These are phyloP conservation scores for Thecocarcelia acutangulata DNA, from an alignment of 2,888 invertebrate genomes.

Conservation along the genomic window DNA sequence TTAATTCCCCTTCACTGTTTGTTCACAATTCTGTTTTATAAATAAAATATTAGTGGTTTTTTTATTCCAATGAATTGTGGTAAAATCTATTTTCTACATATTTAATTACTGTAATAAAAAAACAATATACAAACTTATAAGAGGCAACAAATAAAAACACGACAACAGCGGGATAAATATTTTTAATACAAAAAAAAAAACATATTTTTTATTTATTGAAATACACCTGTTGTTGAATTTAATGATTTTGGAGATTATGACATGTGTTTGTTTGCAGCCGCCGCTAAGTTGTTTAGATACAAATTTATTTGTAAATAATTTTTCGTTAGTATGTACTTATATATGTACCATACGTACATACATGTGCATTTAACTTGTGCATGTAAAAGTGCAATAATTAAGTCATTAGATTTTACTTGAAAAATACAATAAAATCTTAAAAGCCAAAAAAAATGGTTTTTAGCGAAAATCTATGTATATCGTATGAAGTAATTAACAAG, in stretches of 20 bases:
- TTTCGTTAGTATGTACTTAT: too few species aligned
- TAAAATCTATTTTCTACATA: slow-evolving; percentile 49
- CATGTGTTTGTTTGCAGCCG: slow-evolving; percentile 1
- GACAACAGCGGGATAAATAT: slow-evolving; percentile 25
- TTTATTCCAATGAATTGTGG: slow-evolving; percentile 45
- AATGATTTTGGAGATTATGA: slow-evolving; percentile 37
- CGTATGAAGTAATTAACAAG: too few species aligned
- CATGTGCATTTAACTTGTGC: neutral
- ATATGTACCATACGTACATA: too few species aligned
- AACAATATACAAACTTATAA: slow-evolving; percentile 2
- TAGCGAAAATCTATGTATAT: slow-evolving; percentile 1
- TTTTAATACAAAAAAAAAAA: neutral
- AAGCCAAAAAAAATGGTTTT: neutral
- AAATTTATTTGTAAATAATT: neutral
- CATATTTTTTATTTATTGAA: slow-evolving; percentile 9
- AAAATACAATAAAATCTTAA: neutral
- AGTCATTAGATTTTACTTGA: slow-evolving; percentile 9
- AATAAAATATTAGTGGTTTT: slow-evolving; percentile 44
- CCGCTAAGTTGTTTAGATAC: slow-evolving; percentile 13
- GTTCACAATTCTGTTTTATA: neutral
- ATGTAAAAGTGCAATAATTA: slow-evolving; percentile 18
- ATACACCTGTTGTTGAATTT: slow-evolving; percentile 38
- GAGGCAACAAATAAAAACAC: slow-evolving; percentile 32
- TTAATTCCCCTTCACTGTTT: slow-evolving; percentile 30
- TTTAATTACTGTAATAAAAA: slow-evolving; percentile 45